Evolutionary conservation across 2,113 vertebrate species (phyloP), one percentile per base, ranked within the genome.

Genomic region (Toxotes chatareus): DNA sequence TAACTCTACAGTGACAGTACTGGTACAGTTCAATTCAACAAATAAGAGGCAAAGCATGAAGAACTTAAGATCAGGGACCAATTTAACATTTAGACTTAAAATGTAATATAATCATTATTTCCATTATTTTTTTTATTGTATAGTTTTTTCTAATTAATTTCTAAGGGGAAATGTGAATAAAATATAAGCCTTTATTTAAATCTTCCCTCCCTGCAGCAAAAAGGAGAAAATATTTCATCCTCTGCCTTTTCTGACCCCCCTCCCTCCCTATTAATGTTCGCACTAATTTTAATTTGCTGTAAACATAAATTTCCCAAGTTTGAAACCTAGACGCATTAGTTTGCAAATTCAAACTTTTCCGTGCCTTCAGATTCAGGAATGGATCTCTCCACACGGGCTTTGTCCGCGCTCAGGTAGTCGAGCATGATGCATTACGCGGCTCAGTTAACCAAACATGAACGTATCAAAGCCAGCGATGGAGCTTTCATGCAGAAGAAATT

Each of bases 401-500:
- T 13, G 17, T n/a, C 16, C 2, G 12, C 9, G 34, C 44, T 51
- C 44, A 40, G 42, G 53, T 44, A 60, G 67, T 47, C 11, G 2
- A 66, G n/a, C 63, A n/a, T 56, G 63, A n/a, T 31, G 31, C 56
- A 32, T 63, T 38, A 51, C 40, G 82, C 6, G 31, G 31, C 44
- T 77, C 34, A 27, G 19, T 60, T 72, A 46, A 49, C 71, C 49
- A 57, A 38, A 66, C 38, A 40, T 8, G 34, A 21, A 36, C 3
- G 0, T 49, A 60, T 65, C 61, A 59, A 63, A 57, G 42, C 1
- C 60, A 27, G 49, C 31, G 44, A 44, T 10, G 13, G 36, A 5
- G 76, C 57, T 34, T 38, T 53, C 65, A 32, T 46, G 76, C 67
- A 65, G 60, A 80, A 51, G n/a, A 51, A 38, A 42, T 2, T 16